These are phyloP conservation scores for Mythimna vitellina DNA, from an alignment of 2,888 invertebrate genomes.

Conservation along the genomic window DNA sequence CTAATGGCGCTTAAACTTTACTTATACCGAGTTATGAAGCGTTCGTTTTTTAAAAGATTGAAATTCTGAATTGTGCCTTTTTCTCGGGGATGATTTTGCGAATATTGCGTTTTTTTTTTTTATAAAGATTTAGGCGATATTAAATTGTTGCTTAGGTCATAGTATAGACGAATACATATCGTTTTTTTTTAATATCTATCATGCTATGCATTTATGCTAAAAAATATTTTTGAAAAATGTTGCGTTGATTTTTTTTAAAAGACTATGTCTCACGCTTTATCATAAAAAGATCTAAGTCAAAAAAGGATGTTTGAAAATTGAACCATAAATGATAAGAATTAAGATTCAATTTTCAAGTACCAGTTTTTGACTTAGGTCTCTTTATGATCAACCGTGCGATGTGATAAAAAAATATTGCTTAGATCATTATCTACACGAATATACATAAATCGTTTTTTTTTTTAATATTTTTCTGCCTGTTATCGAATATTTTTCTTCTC, in stretches of 20 bases:
- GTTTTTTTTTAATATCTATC: background rate
- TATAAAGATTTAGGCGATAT: background rate
- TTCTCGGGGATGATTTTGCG: constrained; percentile 23
- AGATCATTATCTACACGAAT: background rate
- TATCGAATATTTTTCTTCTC: background rate
- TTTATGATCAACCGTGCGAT: no score
- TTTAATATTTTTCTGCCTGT: no score
- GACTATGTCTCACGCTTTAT: no score
- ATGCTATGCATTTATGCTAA: rapidly evolving
- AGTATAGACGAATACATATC: background rate
- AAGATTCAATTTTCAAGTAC: no score
- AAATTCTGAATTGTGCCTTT: constrained; percentile 55
- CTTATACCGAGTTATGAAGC: constrained; percentile 79
- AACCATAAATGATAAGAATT: no score
- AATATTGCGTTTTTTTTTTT: constrained; percentile 9
- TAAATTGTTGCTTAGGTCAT: background rate
- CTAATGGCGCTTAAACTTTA: constrained; percentile 85
- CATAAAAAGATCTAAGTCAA: no score
- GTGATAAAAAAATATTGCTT: background rate
- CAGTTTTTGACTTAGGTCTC: no score
- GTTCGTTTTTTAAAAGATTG: constrained; percentile 65
- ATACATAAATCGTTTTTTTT: background rate
- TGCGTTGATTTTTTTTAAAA: background rate
- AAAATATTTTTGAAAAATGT: constrained; percentile 9
- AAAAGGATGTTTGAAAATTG: no score